Evolutionary conservation across 2,888 invertebrate genomes (phyloP), one percentile per base, ranked within the genome.

Genomic region (Torymus texanus): DNA sequence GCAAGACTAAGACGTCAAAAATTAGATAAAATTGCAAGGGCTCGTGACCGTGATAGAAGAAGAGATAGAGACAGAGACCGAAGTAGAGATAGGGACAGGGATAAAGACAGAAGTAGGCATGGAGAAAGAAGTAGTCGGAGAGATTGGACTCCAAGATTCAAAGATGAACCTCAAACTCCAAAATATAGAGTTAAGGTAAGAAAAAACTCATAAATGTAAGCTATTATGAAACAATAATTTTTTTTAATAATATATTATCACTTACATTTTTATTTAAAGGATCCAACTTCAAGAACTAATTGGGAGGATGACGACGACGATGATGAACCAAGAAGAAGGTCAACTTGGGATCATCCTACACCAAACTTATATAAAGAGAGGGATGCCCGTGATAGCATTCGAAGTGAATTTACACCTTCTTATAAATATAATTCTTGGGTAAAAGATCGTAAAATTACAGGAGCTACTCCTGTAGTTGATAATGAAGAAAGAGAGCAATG

Each of bases 331-430:
- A 88, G 92, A 0, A 93, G 93, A 78, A 94, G 93, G 84, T 97
- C 97, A 0, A 94, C 94, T 72, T 98, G 98, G 98, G 98, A 98
- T 90, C 94, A 96, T 87, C 97, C 97, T 0, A 98, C 98, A 0
- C 98, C 98, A 0, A 92, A 93, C 84, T 91, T 93, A 0, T 92
- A 91, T 83, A 91, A 89, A 75, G 85, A 85, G 12, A 87, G 84
- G 81, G 90, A 88, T 66, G 84, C 84, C 55, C 84, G 87, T 58
- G 90, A 91, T 74, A 85, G 93, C 87, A 84, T 83, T 83, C 90
- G 84, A 91, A 93, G 84, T 85, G 93, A 86, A 85, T 95, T 97
- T 51, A 97, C 98, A 0, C 98, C 98, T 1, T 94, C 95, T 0
- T 96, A 97, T 89, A 96, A 95, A 83, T 96, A 94, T 85, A 97